Conservation (phyloP, 2,113 vertebrate species). For the Apteryx mantelli region DNA sequence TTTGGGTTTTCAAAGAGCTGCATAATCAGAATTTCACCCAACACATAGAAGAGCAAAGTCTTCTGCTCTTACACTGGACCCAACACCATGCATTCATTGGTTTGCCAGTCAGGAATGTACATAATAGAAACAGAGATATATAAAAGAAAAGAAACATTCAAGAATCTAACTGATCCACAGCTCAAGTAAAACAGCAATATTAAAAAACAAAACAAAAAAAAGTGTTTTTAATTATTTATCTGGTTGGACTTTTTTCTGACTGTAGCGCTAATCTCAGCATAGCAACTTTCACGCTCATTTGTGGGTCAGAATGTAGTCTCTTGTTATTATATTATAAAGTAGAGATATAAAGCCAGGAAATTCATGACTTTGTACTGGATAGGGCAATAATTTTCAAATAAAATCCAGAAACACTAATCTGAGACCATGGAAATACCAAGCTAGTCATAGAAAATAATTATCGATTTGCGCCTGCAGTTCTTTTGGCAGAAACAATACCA, state of each 20-base stretch:
- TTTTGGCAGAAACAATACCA: background rate
- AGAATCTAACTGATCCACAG: background rate
- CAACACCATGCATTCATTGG: background rate
- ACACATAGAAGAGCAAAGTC: background rate
- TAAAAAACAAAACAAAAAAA: background rate
- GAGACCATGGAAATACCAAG: background rate
- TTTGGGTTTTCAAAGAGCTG: background rate
- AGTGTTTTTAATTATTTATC: background rate
- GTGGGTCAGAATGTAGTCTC: background rate
- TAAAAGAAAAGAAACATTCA: background rate
- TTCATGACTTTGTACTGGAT: background rate
- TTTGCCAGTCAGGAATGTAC: background rate
- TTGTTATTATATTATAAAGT: background rate
- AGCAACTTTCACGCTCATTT: background rate
- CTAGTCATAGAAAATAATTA: background rate
- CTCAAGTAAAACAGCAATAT: background rate
- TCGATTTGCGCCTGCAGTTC: background rate
- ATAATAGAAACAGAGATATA: background rate
- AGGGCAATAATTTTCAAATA: background rate
- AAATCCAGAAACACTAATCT: background rate
- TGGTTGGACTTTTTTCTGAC: slow-evolving; percentile 2
- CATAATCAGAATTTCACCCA: background rate
- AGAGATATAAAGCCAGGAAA: slow-evolving; percentile 21
- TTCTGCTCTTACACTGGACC: background rate
- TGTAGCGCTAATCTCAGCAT: background rate